Base-by-base conservation (phyloP, 2,888 invertebrate species). In the Eucera pruinosa region DNA sequence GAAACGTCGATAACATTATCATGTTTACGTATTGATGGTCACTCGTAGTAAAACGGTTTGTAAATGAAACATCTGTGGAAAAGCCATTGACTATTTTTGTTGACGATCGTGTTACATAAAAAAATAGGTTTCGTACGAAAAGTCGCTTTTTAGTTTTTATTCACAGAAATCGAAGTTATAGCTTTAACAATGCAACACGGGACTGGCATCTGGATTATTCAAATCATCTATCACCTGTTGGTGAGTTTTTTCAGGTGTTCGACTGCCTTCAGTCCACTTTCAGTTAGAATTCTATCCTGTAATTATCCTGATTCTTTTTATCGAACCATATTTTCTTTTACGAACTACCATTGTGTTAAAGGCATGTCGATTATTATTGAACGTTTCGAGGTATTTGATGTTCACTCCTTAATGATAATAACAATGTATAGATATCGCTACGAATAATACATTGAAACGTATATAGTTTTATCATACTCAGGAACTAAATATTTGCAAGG, bases 121-220 rank as follows among this genome's bases (percentile, higher is more conserved):
- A n/a, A 39, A 47, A 64, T 78, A 25, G 76, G 58, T 78, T 84
- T 83, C 75, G 71, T 74, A 75, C 33, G 60, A 60, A 86, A 78
- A 86, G 85, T 76, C 80, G 76, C 58, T 69, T 80, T 74, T 84
- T 86, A 84, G 82, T 86, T 85, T 84, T 82, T 77, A 80, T 78
- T 76, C 83, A 75, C 70, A 72, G 66, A 79, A 52, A 78, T 69
- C 54, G 67, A 72, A 79, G 62, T 77, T 76, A 57, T 84, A 78
- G 78, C 76, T 78, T 84, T 78, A 84, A 85, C 80, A 27, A 78
- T 76, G 72, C 84, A 82, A 78, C 82, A 84, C 70, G 62, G 74
- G 76, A 67, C 72, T 78, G 81, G 74, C 82, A 76, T 81, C 80
- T 73, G 78, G 78, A 82, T 77, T 73, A 82, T 74, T 85, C 82